phyloP scores from a whole-genome alignment of 2,797 vertebrate genomes.

The Neosilurus mollespiculum region DNA sequence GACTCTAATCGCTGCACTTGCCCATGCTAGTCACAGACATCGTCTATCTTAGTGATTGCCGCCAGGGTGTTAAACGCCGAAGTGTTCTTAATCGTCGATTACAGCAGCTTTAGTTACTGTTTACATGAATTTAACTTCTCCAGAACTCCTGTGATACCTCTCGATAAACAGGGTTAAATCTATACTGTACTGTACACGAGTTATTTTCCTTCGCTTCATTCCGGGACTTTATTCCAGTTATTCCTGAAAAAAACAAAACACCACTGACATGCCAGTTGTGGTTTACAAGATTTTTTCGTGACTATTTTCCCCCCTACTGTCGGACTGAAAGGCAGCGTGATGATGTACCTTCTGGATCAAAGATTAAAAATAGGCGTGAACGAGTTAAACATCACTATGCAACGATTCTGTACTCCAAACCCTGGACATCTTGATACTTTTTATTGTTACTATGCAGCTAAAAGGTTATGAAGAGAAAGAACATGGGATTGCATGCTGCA shows the following conservation, averaged over 20 bases:
- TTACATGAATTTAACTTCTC: slow-evolving; percentile 2
- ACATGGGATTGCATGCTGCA: slow-evolving; percentile 58
- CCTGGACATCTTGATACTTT: slow-evolving; percentile 59
- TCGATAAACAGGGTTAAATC: slow-evolving; percentile 50
- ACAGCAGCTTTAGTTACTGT: slow-evolving; percentile 31
- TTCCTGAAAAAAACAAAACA: not conserved
- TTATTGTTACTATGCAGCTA: slow-evolving; percentile 77
- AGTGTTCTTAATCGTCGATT: slow-evolving; percentile 11
- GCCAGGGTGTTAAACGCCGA: slow-evolving; percentile 7
- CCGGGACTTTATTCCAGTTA: slow-evolving; percentile 22
- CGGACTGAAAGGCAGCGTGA: slow-evolving; percentile 18
- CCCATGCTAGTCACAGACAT: not conserved
- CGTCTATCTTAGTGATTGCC: not conserved
- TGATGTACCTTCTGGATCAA: slow-evolving; percentile 43
- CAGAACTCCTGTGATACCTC: slow-evolving; percentile 18
- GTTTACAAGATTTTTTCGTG: not conserved
- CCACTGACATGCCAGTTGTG: not conserved
- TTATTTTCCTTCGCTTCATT: slow-evolving; percentile 21
- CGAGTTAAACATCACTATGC: slow-evolving; percentile 76
- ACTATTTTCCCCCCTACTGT: not conserved
- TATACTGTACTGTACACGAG: slow-evolving; percentile 13
- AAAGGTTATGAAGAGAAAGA: slow-evolving; percentile 53
- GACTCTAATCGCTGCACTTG: too few relatives aligned
- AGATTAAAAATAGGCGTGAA: not conserved
- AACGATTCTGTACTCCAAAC: slow-evolving; percentile 64